Percentiles rank a stretch among this genome's conserved stretches.
Conservation (phyloP, 1,140 invertebrate genomes). For the Drosophila setifemur region DNA sequence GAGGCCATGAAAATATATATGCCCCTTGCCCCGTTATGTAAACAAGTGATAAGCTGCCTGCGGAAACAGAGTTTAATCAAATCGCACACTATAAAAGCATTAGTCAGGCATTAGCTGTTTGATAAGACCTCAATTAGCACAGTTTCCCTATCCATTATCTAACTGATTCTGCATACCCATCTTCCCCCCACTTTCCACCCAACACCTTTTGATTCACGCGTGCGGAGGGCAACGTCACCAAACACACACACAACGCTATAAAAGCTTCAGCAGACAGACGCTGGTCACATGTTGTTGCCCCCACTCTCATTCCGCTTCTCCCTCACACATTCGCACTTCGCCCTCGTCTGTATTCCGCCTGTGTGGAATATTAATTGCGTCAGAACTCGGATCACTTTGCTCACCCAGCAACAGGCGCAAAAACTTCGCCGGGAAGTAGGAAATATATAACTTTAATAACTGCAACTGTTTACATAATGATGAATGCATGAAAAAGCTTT, state of each 20-base stretch:
- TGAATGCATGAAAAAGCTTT: background rate
- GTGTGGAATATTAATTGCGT: conserved; percentile 39
- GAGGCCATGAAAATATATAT: conserved; percentile 9
- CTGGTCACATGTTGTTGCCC: conserved; percentile 63
- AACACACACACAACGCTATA: conserved; percentile 7
- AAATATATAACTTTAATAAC: conserved; percentile 12
- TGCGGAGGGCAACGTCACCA: conserved; percentile 57
- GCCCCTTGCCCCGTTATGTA: conserved; percentile 52
- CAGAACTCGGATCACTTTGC: conserved; percentile 23
- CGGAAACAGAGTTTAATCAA: conserved; percentile 39
- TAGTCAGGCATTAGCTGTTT: conserved; percentile 12
- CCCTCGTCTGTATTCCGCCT: background rate
- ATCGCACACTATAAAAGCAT: conserved; percentile 11
- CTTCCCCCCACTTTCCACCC: conserved; percentile 11
- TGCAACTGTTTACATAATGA: conserved; percentile 20
- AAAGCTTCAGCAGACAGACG: conserved; percentile 28
- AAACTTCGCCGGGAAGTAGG: conserved; percentile 18
- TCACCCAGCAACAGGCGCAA: conserved; percentile 56
- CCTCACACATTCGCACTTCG: conserved; percentile 2
- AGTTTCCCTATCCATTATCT: conserved; percentile 41
- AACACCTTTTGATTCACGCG: conserved; percentile 14
- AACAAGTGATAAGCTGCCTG: conserved; percentile 47
- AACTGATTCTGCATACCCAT: conserved; percentile 25
- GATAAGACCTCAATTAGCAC: conserved; percentile 1
- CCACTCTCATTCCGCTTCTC: background rate